phyloP scores from a whole-genome alignment of 2,888 invertebrate species.

The Euplagia quadripunctaria region DNA sequence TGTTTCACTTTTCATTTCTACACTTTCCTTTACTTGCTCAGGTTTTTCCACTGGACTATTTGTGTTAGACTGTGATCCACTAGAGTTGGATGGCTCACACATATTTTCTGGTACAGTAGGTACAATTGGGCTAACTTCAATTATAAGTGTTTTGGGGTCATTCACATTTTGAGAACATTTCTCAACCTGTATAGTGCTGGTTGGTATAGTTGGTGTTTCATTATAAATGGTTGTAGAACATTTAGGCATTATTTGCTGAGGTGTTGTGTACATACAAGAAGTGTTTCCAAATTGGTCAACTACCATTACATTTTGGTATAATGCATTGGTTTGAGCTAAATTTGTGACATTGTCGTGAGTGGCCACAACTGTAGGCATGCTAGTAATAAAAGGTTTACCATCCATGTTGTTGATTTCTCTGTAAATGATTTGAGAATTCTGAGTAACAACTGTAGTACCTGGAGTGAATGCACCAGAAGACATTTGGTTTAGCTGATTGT shows the following conservation, averaged over 20 bases:
- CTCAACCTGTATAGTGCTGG: constrained; percentile 53
- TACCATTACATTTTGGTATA: constrained; percentile 85
- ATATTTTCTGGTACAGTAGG: constrained; percentile 48
- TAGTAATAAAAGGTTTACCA: constrained; percentile 79
- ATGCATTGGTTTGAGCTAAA: constrained; percentile 74
- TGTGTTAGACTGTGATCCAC: constrained; percentile 24
- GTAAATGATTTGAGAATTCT: constrained; percentile 83
- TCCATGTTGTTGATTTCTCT: constrained; percentile 82
- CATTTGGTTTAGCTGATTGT: constrained; percentile 73
- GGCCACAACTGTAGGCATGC: constrained; percentile 72
- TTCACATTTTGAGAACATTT: constrained; percentile 61
- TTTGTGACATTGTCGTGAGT: constrained; percentile 75
- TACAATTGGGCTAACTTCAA: constrained; percentile 78
- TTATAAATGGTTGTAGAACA: constrained; percentile 66
- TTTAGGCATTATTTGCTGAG: constrained; percentile 73
- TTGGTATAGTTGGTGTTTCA: constrained; percentile 55
- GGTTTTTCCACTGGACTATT: constrained; percentile 46
- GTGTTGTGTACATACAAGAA: constrained; percentile 79
- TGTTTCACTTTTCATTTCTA: constrained; percentile 63
- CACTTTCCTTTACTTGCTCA: constrained; percentile 50
- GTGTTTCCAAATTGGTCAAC: constrained; percentile 81
- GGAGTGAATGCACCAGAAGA: constrained; percentile 71
- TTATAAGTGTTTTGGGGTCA: constrained; percentile 78
- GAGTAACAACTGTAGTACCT: constrained; percentile 79
- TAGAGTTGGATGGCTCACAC: constrained; percentile 16